Evolutionary conservation across 1,140 invertebrate genomes (phyloP).

Genomic region (Drosophila albomicans): DNA sequence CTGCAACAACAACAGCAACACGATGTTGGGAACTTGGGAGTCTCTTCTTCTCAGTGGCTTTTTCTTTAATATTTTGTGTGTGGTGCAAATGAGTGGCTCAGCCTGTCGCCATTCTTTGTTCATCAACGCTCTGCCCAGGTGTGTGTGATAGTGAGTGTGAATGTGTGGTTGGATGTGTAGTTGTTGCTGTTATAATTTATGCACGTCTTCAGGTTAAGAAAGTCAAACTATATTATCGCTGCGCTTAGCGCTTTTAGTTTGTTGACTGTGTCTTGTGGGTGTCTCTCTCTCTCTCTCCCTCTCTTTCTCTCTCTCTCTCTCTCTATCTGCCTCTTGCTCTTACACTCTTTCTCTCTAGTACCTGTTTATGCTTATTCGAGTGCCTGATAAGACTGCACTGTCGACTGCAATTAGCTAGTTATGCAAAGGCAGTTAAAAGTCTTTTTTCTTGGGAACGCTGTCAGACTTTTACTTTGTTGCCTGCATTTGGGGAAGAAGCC

Average conservation of each 20-base stretch:
- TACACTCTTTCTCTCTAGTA: not conserved
- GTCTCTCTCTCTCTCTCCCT: conserved; percentile 2
- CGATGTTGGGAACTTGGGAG: conserved; percentile 31
- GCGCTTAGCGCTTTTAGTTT: conserved; percentile 17
- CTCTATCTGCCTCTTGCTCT: not conserved
- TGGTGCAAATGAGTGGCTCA: conserved; percentile 74
- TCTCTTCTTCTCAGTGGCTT: conserved; percentile 46
- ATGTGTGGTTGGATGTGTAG: conserved; percentile 28
- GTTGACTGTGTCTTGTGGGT: not conserved
- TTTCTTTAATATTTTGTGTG: conserved; percentile 73
- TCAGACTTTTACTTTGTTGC: not conserved
- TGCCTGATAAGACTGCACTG: conserved; percentile 13
- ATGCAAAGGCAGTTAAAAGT: conserved; percentile 11
- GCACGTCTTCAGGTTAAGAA: conserved; percentile 81
- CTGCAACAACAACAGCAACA: conserved; percentile 33
- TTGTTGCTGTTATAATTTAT: conserved; percentile 77
- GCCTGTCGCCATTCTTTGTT: conserved; percentile 75
- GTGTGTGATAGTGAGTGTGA: conserved; percentile 7
- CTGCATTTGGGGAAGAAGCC: conserved; percentile 21
- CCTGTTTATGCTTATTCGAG: conserved; percentile 32
- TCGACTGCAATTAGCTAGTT: conserved; percentile 29
- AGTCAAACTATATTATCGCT: conserved; percentile 65
- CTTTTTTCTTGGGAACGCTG: conserved; percentile 7
- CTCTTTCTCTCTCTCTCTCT: no score
- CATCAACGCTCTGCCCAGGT: conserved; percentile 9